Evolutionary conservation across 1,140 invertebrate species (phyloP), one percentile per base, ranked within the genome.

Genomic region (Branchinecta lindahli): DNA sequence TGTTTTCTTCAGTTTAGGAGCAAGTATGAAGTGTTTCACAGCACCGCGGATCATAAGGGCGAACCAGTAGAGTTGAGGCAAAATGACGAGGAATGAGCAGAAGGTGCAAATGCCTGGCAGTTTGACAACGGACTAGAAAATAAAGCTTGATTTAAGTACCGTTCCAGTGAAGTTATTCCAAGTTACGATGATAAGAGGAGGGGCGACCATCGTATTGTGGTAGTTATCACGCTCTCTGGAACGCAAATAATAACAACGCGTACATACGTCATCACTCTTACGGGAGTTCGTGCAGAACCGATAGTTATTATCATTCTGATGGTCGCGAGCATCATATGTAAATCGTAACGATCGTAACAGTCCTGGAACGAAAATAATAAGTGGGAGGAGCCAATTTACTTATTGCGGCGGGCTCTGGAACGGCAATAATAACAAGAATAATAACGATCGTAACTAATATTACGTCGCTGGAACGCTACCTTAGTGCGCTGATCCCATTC

Each of bases 1-100:
- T 61, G 52, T 20, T 20, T 61, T 61, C 6, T 61, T 61, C 18
- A 15, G 2, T 4, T 6, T 20, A 20, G 12, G 52, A 15, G 12
- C 52, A 15, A 15, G 52, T 61, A 15, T 12, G 52, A 61, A 61
- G 52, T 61, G 52, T 61, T 85, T 83, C 7, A 84, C 75, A 0
- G 85, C 85, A 3, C 85, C 85, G 68, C 78, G 77, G 1, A 84
- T 78, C 85, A 87, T 87, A 70, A 87, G 78, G 74, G 81, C 82
- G 78, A 86, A 87, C 86, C 86, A 87, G 79, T 87, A 87, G 47
- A 87, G 75, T 75, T 87, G 86, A 7, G 85, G 86, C 52, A 61
- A 61, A 68, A 86, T 78, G 69, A 86, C 77, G 12, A 87, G 77
- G 20, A 86, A 83, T 72, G 80, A 76, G 69, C 86, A 84, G 73